Base-by-base conservation (phyloP, 2,888 invertebrate species). In the Tenthredo scrophulariae region DNA sequence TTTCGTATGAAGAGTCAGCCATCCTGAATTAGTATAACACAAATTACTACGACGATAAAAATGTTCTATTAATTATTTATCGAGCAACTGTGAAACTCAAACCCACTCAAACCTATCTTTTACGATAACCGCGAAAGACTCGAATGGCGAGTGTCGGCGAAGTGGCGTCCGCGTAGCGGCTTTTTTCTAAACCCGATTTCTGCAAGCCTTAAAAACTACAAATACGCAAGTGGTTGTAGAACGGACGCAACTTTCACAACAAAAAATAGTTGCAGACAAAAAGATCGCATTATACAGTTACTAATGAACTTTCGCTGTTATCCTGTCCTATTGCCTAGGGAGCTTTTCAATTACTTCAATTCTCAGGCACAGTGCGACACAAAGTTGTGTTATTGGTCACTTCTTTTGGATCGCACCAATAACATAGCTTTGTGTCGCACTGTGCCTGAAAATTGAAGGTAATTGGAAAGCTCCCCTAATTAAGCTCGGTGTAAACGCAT, bases 1-100 rank as follows among this genome's bases (percentile, higher is more conserved):
- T 93, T 84, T 93, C 93, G 75, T 91, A 93, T 15, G 93, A 93
- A 4, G 93, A 93, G 87, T 93, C 93, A 77, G 93, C 93, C 93
- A 93, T 93, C 13, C 65, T 10, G 40, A 80, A 62, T 80, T 62
- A 54, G 29, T 29, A 18, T 10, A 29, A 15, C 7, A 15, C 29
- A 77, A 77, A 50, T 77, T 29, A 29, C 33, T 40, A 43, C 1
- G 43, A 43, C 15, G 72, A 43, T 43, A n/a, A 43, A 13, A 43
- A 1, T 43, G 13, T 43, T 43, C 6, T 43, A 15, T 43, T 40
- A 43, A 43, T 40, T 74, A 40, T 40, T 22, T 74, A 22, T 26
- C 72, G 5, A n/a, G n/a, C 72, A 26, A 74, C 9, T 10, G 22
- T 26, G 43, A 7, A 29, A n/a, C 18, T 70, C 5, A 72, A 0